These are phyloP conservation scores for Teleogryllus oceanicus DNA, from an alignment of 2,888 invertebrate species.

Conservation along the genomic window DNA sequence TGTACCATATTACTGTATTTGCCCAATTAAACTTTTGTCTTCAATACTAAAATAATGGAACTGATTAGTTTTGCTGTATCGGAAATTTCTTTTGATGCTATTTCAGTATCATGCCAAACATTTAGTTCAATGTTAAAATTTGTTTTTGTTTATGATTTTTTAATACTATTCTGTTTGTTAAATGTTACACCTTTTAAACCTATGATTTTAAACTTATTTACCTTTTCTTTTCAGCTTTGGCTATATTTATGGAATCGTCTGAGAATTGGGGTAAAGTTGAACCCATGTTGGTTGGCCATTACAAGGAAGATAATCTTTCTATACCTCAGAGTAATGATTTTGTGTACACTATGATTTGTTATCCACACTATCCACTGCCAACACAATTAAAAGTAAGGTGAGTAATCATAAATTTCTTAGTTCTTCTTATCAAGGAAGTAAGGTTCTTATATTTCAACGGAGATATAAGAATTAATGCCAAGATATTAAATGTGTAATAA, in stretches of 20 bases:
- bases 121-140: no score
- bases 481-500: no score
- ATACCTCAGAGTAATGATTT: background rate
- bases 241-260: slow-evolving; percentile 21
- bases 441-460: no score
- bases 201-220: background rate
- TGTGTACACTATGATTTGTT: slow-evolving; percentile 21
- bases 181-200: background rate
- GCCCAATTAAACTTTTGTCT: no score
- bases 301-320: background rate
- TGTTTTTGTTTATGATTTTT: background rate
- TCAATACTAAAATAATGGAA: no score
- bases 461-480: no score
- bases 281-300: slow-evolving; percentile 24
- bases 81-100: no score
- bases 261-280: slow-evolving; percentile 24
- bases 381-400: background rate
- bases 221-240: slow-evolving; percentile 19
- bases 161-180: background rate
- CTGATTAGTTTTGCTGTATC: no score
- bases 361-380: background rate
- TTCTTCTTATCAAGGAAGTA: no score
- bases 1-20: no score
- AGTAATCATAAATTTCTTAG: background rate
- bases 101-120: no score